Evolutionary conservation across 2,113 vertebrate species (phyloP), one percentile per base, ranked within the genome.

Genomic region (Xenopus borealis): DNA sequence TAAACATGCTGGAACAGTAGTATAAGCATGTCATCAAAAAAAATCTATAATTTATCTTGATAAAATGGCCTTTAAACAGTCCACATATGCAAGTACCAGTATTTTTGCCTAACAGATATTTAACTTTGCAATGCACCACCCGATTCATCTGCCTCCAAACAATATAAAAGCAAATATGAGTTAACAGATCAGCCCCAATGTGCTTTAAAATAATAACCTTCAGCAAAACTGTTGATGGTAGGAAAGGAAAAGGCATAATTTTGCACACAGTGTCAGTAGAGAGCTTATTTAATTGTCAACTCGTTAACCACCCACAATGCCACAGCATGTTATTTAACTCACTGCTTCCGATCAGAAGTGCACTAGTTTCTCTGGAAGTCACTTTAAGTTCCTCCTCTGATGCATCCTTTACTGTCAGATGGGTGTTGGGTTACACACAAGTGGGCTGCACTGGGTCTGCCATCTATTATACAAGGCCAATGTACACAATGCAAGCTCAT

Each of bases 261-360:
- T 77, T 77, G 47, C 33, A 62, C 50, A 46, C 40, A 50, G 67
- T 57, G 59, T 77, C 67, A 64, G 27, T 57, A 18, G n/a, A 50
- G 20, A n/a, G 45, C 44, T 50, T 13, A 64, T 52, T 76, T 76
- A 77, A 77, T 70, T 77, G 74, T 70, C 67, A 70, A 30, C 61
- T 44, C 61, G 17, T 55, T 12, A 64, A 57, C 67, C 74, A 69
- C 74, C 67, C 74, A 77, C 74, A 55, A 46, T 58, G 61, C 33
- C 66, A 63, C 70, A 64, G 74, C 63, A 69, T 77, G 52, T 77
- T 61, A 70, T 77, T 77, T 69, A 64, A 55, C 61, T 55, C 18
- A 19, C 18, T 63, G 74, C 74, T 65, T 40, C n/a, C 13, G 33
- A 27, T 57, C 46, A 68, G 14, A 61, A 62, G 20, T 68, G 16